Conservation (phyloP, 64 coral and sea anemone genomes). For the Pocillopora verrucosa region DNA sequence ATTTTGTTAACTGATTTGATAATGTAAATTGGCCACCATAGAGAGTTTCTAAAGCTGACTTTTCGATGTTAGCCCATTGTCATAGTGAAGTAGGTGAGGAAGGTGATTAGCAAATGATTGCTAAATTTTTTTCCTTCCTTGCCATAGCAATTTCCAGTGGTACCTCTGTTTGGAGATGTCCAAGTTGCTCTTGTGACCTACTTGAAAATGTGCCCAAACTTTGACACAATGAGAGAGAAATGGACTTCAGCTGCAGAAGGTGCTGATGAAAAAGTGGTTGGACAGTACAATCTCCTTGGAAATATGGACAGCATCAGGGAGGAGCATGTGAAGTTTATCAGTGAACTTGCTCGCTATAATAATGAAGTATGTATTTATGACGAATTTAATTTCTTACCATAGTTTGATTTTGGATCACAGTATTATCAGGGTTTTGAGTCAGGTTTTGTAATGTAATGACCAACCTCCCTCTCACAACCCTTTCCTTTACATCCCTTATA, state of each 20-base stretch:
- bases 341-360: slow-evolving; percentile 96
- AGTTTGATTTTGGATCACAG: too few relatives aligned
- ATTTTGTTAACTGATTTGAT: too few relatives aligned
- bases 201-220: slow-evolving; percentile 94
- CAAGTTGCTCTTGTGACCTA: slow-evolving; percentile 94
- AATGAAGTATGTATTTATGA: slow-evolving; percentile 69
- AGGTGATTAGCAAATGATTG: background rate
- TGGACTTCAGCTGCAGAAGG: slow-evolving; percentile 80
- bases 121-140: background rate
- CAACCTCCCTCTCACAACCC: too few relatives aligned
- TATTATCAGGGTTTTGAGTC: background rate
- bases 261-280: slow-evolving; percentile 94
- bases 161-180: slow-evolving; percentile 97
- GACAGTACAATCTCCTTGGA: slow-evolving; percentile 87
- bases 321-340: slow-evolving; percentile 92
- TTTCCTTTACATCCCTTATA: background rate
- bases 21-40: too few relatives aligned
- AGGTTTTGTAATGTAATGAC: background rate
- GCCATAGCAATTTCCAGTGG: slow-evolving; percentile 92
- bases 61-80: too few relatives aligned
- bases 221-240: slow-evolving; percentile 85
- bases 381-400: too few relatives aligned
- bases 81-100: too few relatives aligned
- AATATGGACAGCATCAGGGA: slow-evolving; percentile 92
- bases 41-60: too few relatives aligned